Percentiles rank a stretch among this genome's conserved stretches.
These are phyloP conservation scores for Machimus rusticus DNA, from an alignment of 2,888 invertebrate species.

Conservation along the genomic window DNA sequence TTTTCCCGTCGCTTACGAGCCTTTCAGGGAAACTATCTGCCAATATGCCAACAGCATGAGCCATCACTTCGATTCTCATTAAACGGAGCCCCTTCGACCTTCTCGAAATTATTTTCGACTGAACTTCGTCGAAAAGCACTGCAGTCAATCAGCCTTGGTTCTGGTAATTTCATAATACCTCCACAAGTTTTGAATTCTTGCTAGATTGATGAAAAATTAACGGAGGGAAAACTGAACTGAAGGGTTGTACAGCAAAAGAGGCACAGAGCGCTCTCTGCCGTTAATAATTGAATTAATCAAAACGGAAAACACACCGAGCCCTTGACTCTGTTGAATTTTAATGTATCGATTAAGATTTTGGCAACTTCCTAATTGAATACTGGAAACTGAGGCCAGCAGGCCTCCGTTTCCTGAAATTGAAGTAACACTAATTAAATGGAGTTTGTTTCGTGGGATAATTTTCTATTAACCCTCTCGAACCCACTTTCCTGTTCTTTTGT, in stretches of 20 bases:
- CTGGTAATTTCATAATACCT: neutral
- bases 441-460: constrained; percentile 4
- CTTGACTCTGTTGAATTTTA: neutral
- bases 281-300: neutral
- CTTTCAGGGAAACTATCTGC: neutral
- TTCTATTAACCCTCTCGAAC: neutral
- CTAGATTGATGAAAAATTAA: neutral
- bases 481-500: neutral
- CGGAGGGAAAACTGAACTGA: neutral
- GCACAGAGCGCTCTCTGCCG: neutral
- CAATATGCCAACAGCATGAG: neutral
- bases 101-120: neutral
- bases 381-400: neutral
- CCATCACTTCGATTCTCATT: neutral
- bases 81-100: neutral
- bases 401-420: neutral
- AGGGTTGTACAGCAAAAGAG: neutral
- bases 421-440: neutral
- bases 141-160: neutral
- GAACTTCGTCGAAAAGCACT: neutral
- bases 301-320: neutral
- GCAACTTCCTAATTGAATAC: neutral
- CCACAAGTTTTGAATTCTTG: neutral
- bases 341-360: neutral
- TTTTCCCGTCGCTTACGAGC: neutral